Percentiles rank a stretch among this genome's conserved stretches.
These are phyloP conservation scores for Eilema sororculum DNA, from an alignment of 2,888 invertebrate species.

Conservation along the genomic window DNA sequence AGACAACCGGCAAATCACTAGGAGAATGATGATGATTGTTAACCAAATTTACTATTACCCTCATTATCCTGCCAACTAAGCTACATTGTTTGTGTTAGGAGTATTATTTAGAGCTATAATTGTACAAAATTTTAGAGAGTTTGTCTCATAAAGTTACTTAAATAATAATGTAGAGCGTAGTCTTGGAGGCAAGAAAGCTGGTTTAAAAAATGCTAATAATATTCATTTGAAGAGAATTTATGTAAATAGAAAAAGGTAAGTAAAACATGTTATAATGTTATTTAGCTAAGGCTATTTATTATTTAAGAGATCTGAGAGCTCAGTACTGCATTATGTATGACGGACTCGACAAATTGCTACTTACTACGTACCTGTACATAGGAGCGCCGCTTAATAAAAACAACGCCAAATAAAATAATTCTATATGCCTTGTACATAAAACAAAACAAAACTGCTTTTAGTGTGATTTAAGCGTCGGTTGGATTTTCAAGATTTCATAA, in stretches of 20 bases:
- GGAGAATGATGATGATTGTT: too few species aligned
- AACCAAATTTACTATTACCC: too few species aligned
- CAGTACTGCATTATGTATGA: constrained; percentile 4
- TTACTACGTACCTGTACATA: neutral
- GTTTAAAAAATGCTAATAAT: neutral
- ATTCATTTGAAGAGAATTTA: constrained; percentile 3
- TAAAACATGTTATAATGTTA: constrained; percentile 6
- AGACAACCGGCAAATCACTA: too few species aligned
- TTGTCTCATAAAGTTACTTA: too few species aligned
- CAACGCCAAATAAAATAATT: neutral
- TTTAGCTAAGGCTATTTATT: neutral
- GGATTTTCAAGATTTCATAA: neutral
- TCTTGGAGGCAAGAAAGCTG: neutral
- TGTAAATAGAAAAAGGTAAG: neutral
- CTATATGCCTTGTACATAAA: neutral
- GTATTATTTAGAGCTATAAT: too few species aligned
- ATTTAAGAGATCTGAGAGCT: constrained; percentile 7
- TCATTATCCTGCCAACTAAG: too few species aligned
- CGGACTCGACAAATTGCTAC: neutral
- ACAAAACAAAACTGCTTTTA: neutral
- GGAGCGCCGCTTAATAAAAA: neutral
- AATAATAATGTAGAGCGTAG: neutral
- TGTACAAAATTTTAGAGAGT: too few species aligned
- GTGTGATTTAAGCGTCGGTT: neutral
- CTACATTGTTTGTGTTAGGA: too few species aligned